Base-by-base conservation (phyloP, 2,888 invertebrate genomes). In the Latrodectus hesperus region DNA sequence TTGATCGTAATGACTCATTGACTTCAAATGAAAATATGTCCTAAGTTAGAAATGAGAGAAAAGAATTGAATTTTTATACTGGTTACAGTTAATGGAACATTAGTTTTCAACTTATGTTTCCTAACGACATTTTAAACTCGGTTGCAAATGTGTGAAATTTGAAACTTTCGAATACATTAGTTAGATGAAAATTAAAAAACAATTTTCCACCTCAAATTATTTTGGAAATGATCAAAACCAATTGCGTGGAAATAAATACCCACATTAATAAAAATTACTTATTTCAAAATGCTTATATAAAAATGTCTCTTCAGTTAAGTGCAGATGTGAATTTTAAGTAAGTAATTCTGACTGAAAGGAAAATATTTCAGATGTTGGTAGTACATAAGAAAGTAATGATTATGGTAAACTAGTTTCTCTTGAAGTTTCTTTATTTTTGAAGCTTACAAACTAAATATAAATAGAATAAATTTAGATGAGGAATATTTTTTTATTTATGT, bases 1-100 rank as follows among this genome's bases (percentile, higher is more conserved):
- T 64, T 51, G n/a, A 16, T 26, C 73, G 60, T 80, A 80, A 80
- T 80, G 80, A 80, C 72, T 72, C 72, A 80, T 80, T 80, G 60
- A 64, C 64, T 80, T 71, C 64, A 10, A 60, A 12, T n/a, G 60
- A 60, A 60, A 60, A 60, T 60, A 60, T 60, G 60, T 60, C 10
- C 12, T 60, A 16, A 16, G 14, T n/a, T 10, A 60, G 60, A 60
- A 60, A n/a, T 16, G 60, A 16, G 60, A 6, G 60, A 60, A 60
- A 60, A 60, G 60, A 60, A 60, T 60, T 60, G 14, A n/a, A 60
- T 60, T 60, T 60, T n/a, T 60, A 60, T 60, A 60, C 14, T n/a
- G 11, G n/a, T 16, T 16, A 12, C 60, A 60, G 12, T 60, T 60
- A 60, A 60, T 60, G 60, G 60, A 60, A 60, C n/a, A 12, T 12